Evolutionary conservation across 2,797 vertebrate species (phyloP).

Genomic region (Pteropus rufus): DNA sequence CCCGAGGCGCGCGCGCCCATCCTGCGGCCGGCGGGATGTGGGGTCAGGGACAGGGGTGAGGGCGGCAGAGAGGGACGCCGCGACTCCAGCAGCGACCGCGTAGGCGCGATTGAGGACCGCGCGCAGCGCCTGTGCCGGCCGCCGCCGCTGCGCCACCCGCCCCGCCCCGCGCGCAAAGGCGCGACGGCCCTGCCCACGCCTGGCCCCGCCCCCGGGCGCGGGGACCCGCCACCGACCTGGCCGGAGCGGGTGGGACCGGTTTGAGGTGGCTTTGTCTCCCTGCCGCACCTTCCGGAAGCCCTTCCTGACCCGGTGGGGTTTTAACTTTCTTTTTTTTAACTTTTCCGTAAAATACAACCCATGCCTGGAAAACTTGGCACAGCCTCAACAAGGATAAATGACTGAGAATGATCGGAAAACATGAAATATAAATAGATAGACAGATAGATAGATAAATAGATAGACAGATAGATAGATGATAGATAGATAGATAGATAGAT

Average conservation of each 20-base stretch:
- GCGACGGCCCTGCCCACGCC: background rate
- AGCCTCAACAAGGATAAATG: background rate
- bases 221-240: fast-evolving
- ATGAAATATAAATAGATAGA: fast-evolving
- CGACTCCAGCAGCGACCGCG: constrained; percentile 21
- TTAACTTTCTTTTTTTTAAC: background rate
- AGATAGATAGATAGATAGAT: too few relatives aligned
- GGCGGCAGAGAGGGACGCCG: background rate
- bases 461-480: too few relatives aligned
- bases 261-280: fast-evolving
- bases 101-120: background rate
- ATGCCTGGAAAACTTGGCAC: background rate
- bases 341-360: background rate
- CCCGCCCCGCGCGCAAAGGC: background rate
- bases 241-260: fast-evolving
- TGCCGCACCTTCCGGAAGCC: fast-evolving
- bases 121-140: background rate
- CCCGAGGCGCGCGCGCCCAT: constrained; percentile 53
- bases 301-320: background rate
- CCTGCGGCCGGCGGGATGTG: background rate
- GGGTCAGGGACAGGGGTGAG: background rate
- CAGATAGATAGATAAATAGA: too few relatives aligned
- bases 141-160: background rate
- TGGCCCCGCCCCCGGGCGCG: background rate
- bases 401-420: background rate